phyloP scores from a whole-genome alignment of 2,888 invertebrate species.

The Ariolimax columbianus region DNA sequence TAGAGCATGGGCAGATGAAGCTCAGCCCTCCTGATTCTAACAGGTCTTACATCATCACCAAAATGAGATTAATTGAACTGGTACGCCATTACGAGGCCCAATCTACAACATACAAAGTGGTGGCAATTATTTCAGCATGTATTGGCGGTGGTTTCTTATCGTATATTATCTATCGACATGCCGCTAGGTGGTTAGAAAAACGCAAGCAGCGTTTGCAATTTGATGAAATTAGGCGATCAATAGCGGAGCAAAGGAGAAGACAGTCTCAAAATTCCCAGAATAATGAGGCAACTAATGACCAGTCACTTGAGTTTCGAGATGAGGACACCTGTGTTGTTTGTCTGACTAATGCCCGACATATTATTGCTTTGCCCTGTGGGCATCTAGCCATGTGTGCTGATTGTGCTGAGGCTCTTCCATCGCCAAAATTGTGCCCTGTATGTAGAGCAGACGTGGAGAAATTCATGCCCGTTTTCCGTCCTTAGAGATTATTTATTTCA shows the following conservation, averaged over 20 bases:
- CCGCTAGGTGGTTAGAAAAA: constrained; percentile 74
- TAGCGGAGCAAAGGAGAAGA: not conserved
- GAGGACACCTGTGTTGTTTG: constrained; percentile 90
- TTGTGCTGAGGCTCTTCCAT: constrained; percentile 86
- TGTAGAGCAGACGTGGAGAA: constrained; percentile 86
- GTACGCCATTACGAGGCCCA: constrained; percentile 86
- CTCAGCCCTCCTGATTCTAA: constrained; percentile 85
- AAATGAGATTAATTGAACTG: constrained; percentile 87
- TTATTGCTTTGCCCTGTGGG: constrained; percentile 91
- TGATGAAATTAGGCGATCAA: constrained; percentile 54
- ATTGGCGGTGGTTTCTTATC: constrained; percentile 81
- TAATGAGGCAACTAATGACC: not conserved
- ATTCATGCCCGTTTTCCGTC: constrained; percentile 82
- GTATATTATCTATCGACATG: constrained; percentile 80
- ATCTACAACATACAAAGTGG: constrained; percentile 81
- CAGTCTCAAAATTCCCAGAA: not conserved
- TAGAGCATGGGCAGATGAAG: constrained; percentile 84
- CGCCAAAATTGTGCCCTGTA: constrained; percentile 85
- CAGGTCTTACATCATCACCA: constrained; percentile 88
- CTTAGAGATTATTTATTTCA: too few species aligned
- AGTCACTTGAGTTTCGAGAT: constrained; percentile 34
- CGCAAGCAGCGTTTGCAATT: constrained; percentile 52
- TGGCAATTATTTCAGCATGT: constrained; percentile 82
- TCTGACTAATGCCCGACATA: constrained; percentile 89
- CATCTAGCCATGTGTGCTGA: constrained; percentile 94